Conservation (phyloP, 2,113 vertebrate genomes). For the Eptatretus burgeri region DNA sequence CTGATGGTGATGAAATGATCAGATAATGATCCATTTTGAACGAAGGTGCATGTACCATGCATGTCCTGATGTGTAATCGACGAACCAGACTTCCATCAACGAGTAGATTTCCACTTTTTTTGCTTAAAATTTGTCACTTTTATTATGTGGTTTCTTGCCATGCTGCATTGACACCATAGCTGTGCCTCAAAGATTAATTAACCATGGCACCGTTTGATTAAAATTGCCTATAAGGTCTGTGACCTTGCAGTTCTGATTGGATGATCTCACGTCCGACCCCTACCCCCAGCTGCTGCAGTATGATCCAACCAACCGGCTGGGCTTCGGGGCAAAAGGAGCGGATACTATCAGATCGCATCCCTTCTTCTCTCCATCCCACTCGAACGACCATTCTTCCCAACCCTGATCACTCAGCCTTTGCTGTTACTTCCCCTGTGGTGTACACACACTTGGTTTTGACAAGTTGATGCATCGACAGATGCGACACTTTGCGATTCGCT, state of each 20-base stretch:
- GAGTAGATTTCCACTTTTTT: no score
- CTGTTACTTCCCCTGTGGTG: no score
- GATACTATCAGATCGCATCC: not conserved
- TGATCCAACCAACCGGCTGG: not conserved
- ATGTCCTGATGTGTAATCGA: no score
- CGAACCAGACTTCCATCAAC: no score
- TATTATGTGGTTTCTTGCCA: not conserved
- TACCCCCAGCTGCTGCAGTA: constrained; percentile 1
- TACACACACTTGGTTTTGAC: no score
- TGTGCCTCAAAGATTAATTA: not conserved
- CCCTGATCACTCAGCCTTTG: no score
- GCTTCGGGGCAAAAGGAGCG: not conserved
- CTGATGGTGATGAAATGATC: no score
- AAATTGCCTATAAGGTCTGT: not conserved
- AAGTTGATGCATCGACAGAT: no score
- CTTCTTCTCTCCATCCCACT: not conserved
- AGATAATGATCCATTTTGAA: no score
- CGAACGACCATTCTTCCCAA: not conserved
- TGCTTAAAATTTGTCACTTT: not conserved
- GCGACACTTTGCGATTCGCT: no score
- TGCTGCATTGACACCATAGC: not conserved
- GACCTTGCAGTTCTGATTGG: not conserved
- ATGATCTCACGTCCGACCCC: not conserved
- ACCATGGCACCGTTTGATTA: not conserved
- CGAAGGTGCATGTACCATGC: no score